Evolutionary conservation across 2,113 vertebrate genomes (phyloP).

Genomic region (Thunnus maccoyii): DNA sequence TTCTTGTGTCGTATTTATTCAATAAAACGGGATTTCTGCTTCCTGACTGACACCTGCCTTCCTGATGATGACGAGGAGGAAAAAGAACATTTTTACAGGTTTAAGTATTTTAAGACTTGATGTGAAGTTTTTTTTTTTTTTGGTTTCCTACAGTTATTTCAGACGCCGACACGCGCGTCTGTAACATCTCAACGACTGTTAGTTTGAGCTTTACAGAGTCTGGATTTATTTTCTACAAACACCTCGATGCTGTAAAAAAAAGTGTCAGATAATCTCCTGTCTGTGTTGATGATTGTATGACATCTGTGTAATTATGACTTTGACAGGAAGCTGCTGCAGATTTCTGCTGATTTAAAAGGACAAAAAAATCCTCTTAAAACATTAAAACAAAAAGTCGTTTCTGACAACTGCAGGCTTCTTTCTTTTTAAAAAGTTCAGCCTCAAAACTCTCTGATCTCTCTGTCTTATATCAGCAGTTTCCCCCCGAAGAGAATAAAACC

Average conservation of each 20-base stretch:
- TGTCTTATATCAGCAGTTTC: no score
- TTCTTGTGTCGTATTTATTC: conserved; percentile 45
- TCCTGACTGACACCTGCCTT: background rate
- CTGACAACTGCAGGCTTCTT: no score
- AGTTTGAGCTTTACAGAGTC: background rate
- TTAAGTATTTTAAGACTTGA: conserved; percentile 17
- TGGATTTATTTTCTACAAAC: background rate
- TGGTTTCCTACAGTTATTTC: background rate
- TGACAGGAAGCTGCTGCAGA: conserved; percentile 15
- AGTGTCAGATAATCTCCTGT: no score
- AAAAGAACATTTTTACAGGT: background rate
- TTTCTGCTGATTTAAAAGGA: background rate
- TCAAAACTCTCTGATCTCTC: no score
- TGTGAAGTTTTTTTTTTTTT: background rate
- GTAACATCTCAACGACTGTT: no score
- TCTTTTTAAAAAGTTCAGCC: no score
- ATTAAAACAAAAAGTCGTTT: background rate
- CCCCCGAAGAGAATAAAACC: no score
- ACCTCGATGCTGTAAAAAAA: background rate
- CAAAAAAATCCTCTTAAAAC: background rate
- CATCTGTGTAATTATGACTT: background rate
- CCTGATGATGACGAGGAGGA: background rate
- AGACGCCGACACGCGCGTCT: no score
- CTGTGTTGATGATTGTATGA: background rate
- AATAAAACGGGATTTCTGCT: background rate